Percentiles rank a stretch among this genome's conserved stretches.
Evolutionary conservation across 2,113 vertebrate species (phyloP).

Genomic region (Saguinus midas): DNA sequence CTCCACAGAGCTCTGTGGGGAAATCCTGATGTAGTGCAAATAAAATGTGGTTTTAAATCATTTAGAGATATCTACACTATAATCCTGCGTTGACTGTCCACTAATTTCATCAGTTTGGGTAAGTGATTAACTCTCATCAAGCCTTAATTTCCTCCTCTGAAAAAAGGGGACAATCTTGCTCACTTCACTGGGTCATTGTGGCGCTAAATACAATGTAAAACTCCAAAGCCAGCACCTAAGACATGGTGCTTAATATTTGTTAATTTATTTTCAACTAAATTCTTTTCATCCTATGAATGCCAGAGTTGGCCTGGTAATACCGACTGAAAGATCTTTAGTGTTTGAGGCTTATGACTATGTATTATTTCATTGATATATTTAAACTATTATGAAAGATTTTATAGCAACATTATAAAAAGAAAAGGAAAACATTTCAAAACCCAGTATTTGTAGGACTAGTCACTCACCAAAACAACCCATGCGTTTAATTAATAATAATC

Average conservation of each 20-base stretch:
- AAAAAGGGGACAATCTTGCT: neutral
- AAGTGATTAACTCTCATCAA: neutral
- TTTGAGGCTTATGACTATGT: neutral
- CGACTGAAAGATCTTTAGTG: neutral
- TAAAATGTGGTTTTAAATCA: neutral
- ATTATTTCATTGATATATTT: neutral
- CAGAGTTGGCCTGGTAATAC: neutral
- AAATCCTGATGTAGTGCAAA: neutral
- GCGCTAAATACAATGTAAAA: neutral
- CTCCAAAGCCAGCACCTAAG: neutral
- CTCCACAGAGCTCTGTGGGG: neutral
- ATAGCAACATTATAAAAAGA: neutral
- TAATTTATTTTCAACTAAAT: constrained; percentile 27
- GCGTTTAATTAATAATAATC: neutral
- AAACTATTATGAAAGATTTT: neutral
- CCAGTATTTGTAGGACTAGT: neutral
- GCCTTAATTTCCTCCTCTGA: neutral
- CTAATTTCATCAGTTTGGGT: neutral
- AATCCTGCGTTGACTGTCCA: neutral
- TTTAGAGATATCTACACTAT: neutral
- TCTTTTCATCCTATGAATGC: neutral
- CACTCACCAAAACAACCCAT: neutral
- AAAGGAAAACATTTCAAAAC: neutral
- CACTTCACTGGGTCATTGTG: neutral
- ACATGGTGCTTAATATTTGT: neutral